phyloP scores from a whole-genome alignment of 30 jellyfish, hydroid and myxozoan species.

The Aurelia sp. region DNA sequence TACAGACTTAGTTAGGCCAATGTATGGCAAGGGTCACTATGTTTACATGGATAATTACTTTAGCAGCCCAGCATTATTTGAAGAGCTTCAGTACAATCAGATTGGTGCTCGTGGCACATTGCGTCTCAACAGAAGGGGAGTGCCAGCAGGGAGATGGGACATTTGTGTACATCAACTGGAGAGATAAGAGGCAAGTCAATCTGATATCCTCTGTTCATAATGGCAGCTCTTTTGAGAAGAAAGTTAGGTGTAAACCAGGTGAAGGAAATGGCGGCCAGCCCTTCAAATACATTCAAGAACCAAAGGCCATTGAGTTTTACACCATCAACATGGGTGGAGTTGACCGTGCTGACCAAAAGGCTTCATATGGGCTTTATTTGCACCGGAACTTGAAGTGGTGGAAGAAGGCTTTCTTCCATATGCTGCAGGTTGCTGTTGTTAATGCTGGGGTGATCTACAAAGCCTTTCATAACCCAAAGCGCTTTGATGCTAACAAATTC shows the following conservation, averaged over 20 bases:
- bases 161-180: slow-evolving; percentile 18
- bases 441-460: slow-evolving; percentile 45
- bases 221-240: slow-evolving; percentile 18
- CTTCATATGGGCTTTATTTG: background rate
- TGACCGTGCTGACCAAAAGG: slow-evolving; percentile 50
- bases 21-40: no score
- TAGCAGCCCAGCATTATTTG: no score
- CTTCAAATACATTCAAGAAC: background rate
- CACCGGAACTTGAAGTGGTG: slow-evolving; percentile 35
- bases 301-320: slow-evolving; percentile 32
- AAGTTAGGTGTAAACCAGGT: no score
- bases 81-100: no score
- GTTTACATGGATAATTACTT: no score
- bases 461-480: slow-evolving; percentile 22
- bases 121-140: no score
- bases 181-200: slow-evolving; percentile 23
- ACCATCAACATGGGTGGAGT: slow-evolving; percentile 68
- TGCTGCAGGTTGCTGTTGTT: slow-evolving; percentile 34
- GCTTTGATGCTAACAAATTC: slow-evolving; percentile 4
- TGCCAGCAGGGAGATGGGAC: background rate
- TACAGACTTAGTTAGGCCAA: no score
- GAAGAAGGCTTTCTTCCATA: slow-evolving; percentile 47
- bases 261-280: slow-evolving; percentile 39
- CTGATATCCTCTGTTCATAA: background rate
- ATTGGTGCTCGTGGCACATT: no score